Evolutionary conservation across 2,797 vertebrate species (phyloP), one percentile per base, ranked within the genome.

Genomic region (Neoniphon sammara): DNA sequence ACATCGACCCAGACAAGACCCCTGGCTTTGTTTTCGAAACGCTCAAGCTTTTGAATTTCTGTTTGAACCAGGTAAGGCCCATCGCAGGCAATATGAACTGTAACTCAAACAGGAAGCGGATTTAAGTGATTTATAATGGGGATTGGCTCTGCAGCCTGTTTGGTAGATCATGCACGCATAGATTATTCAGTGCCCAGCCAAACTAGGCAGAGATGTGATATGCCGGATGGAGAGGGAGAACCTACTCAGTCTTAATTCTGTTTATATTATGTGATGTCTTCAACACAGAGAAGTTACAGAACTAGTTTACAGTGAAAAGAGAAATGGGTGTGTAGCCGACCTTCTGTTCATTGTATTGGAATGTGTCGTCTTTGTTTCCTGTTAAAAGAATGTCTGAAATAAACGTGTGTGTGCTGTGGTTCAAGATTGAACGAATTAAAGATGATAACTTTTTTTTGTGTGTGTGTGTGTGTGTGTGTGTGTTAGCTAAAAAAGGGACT

Each of bases 11-110:
- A 0, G 96, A 96, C 53, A 92, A 93, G 84, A 95, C 92, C 20
- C 96, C 94, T 0, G 89, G 93, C n/a, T 96, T 97, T 88, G 88
- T 95, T 62, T 94, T 91, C 0, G 96, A 95, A 74, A 95, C 95
- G 60, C 93, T 98, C 88, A 92, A 91, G 9, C 91, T 99, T 73
- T 88, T 98, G 84, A 92, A 90, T 7, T 93, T 92, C 66, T 94
- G 95, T 70, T 87, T 94, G 18, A 87, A 77, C 2, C 89, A 96
- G 96, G 97, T 98, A 91, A 85, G 78, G 15, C n/a, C 0, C 34
- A 27, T 9, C 21, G 15, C 27, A 27, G 11, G 56, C 15, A 10
- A 50, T 18, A 31, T 56, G 21, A 82, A 60, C 55, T 49, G 3
- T 3, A 36, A 47, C 55, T 71, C 21, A 72, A 78, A 70, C 70